Evolutionary conservation across 1,140 invertebrate genomes (phyloP), one percentile per base, ranked within the genome.

Genomic region (Papilio helenus): DNA sequence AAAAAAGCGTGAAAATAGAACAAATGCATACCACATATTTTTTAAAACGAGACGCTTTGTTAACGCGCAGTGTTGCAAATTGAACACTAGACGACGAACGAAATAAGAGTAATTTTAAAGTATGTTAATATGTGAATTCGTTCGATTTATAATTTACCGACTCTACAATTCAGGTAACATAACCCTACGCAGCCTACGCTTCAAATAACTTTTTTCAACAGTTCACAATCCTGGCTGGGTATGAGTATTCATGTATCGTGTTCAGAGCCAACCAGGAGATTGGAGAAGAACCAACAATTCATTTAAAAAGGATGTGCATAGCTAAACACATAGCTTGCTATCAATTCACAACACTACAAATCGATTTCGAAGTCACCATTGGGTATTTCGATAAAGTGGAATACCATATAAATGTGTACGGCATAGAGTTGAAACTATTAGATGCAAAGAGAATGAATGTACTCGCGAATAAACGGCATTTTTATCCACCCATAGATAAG

Each of bases 351-450:
- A 76, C 74, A n/a, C 26, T 76, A n/a, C 74, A 76, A 29, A 76
- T 76, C 5, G 74, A 76, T 20, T 76, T 76, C 29, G 49, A 76
- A n/a, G 39, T 76, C 2, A 23, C 23, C 14, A 39, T 76, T 4
- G 49, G 18, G 1, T 76, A 29, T n/a, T 58, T 76, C 49, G 49
- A 39, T 26, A 76, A 76, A 23, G 51, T 76, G 1, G 49, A 76
- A n/a, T 76, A 76, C 51, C 74, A 76, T 51, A 51, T 76, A 9
- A 76, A 76, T 23, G 74, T 76, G 0, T 76, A 55, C 18, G 74
- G 74, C 9, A 29, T 39, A 3, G 74, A 76, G 8, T 14, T 76
- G 1, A 76, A 58, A 18, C 26, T 58, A 8, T 51, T 76, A 16
- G 74, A 76, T 18, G 16, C 49, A 5, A 76, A 76, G n/a, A 34